Conservation (phyloP, 2,113 vertebrate genomes). For the Brachirus orientalis region DNA sequence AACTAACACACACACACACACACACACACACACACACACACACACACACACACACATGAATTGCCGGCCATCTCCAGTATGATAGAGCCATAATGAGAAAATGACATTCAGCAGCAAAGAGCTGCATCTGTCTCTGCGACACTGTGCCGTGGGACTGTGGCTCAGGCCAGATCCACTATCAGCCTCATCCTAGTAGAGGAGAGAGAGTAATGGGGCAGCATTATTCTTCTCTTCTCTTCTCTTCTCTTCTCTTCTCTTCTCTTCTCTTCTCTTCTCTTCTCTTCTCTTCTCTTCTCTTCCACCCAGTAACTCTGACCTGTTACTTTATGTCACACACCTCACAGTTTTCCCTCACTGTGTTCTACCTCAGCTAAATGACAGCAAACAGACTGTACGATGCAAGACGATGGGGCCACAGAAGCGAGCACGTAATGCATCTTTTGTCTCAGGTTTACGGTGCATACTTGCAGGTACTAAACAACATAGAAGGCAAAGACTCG, state of each 20-base stretch:
- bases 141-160: slow-evolving; percentile 39
- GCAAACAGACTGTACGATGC: slow-evolving; percentile 23
- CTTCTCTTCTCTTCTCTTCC: not conserved
- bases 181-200: slow-evolving; percentile 22
- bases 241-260: not conserved
- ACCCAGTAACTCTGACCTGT: slow-evolving; percentile 36
- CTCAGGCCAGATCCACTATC: slow-evolving; percentile 49
- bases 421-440: slow-evolving; percentile 17
- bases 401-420: slow-evolving; percentile 19
- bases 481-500: slow-evolving; percentile 24
- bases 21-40: too few relatives aligned
- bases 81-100: slow-evolving; percentile 62
- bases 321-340: slow-evolving; percentile 21
- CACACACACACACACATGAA: slow-evolving; percentile 7
- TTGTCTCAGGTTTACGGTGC: slow-evolving; percentile 25
- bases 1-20: too few relatives aligned
- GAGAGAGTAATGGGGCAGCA: slow-evolving; percentile 31
- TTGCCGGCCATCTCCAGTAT: slow-evolving; percentile 34
- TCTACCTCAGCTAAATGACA: slow-evolving; percentile 21
- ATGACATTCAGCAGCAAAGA: slow-evolving; percentile 64
- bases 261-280: not conserved
- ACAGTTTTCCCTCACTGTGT: slow-evolving; percentile 17
- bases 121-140: slow-evolving; percentile 48
- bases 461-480: slow-evolving; percentile 38
- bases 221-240: not conserved